Conservation (phyloP, 2,113 vertebrate genomes). For the Phasianus colchicus region DNA sequence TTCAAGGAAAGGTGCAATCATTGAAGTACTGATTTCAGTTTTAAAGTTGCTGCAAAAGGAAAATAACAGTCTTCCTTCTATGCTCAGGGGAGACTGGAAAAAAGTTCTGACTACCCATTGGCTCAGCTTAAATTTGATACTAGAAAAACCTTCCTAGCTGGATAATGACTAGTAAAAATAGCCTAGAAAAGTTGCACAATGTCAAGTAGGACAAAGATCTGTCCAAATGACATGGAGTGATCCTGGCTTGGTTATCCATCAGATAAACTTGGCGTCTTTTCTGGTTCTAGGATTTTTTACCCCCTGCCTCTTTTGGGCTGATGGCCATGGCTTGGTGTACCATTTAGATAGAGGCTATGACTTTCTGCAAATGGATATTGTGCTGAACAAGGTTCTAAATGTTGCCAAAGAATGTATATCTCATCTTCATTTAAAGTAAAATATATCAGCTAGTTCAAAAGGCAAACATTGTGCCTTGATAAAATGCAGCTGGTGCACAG, state of each 20-base stretch:
- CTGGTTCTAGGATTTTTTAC: background rate
- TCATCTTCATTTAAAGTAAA: constrained; percentile 22
- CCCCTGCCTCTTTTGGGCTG: background rate
- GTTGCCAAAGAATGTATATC: constrained; percentile 10
- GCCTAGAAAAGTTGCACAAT: background rate
- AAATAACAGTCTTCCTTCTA: background rate
- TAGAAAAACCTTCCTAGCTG: background rate
- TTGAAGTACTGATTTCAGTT: background rate
- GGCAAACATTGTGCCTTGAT: constrained; percentile 28
- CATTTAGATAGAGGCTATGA: background rate
- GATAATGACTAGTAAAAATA: background rate
- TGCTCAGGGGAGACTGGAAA: background rate
- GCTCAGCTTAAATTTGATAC: background rate
- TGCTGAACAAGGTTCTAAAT: constrained; percentile 26
- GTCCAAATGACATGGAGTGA: background rate
- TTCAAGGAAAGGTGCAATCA: background rate
- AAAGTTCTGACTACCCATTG: background rate
- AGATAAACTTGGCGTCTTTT: background rate
- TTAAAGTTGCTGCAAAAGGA: background rate
- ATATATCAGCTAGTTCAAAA: constrained; percentile 45
- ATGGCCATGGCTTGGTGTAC: background rate
- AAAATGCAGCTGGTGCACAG: constrained; percentile 50
- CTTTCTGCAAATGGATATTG: background rate
- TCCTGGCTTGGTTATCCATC: background rate
- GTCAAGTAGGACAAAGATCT: background rate